phyloP scores from a whole-genome alignment of 1,140 invertebrate species.

The Lucilia sericata region DNA sequence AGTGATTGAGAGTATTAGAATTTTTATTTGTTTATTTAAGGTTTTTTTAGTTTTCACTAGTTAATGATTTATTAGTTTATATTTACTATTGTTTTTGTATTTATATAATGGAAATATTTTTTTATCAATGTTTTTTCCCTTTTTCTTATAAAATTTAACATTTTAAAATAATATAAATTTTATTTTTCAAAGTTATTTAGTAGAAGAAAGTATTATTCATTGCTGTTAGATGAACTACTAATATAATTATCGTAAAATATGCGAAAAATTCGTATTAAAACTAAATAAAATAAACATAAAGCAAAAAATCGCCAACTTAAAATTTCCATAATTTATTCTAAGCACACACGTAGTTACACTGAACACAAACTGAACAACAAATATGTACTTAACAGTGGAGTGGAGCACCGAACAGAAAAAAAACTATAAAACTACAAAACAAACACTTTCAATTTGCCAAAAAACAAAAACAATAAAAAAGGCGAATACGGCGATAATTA shows the following conservation, averaged over 20 bases:
- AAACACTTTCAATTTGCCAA: neutral
- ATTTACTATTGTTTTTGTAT: no score
- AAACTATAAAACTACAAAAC: neutral
- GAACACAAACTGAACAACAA: neutral
- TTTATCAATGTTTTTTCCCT: neutral
- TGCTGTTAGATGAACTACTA: neutral
- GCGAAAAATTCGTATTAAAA: neutral
- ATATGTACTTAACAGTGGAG: neutral
- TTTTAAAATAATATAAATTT: neutral
- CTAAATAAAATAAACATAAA: neutral
- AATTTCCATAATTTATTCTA: conserved; percentile 22
- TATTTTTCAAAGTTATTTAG: neutral
- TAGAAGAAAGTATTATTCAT: neutral
- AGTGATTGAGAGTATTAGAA: neutral
- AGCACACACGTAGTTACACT: neutral
- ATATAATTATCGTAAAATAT: conserved; percentile 12
- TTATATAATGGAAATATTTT: no score
- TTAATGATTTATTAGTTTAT: no score
- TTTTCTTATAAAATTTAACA: neutral
- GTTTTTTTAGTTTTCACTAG: neutral
- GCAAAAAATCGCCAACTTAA: conserved; percentile 20
- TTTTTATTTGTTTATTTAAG: neutral
- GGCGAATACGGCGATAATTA: no score
- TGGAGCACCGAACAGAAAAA: no score
- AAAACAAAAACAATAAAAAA: neutral